A percentile compares a stretch with the other conserved stretches of the same genome.
Evolutionary conservation across 2,888 invertebrate species (phyloP).

Genomic region (Cotesia congregata): DNA sequence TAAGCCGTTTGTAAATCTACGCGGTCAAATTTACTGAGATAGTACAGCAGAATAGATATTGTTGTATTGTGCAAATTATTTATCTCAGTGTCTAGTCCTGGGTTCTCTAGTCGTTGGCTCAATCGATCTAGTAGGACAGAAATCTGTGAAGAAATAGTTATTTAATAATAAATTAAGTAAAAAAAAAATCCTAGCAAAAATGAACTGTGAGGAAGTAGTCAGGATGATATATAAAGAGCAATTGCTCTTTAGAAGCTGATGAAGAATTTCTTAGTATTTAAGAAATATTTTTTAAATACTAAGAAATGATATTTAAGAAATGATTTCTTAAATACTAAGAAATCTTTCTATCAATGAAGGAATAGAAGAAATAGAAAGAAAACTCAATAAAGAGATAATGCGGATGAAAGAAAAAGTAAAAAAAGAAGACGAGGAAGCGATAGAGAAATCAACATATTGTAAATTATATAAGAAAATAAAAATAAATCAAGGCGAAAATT

Average conservation of each 20-base stretch:
- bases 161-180: not conserved
- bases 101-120: conserved; percentile 65
- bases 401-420: not conserved
- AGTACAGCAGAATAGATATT: conserved; percentile 67
- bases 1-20: conserved; percentile 66
- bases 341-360: too few relatives aligned
- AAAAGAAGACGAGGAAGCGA: not conserved
- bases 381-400: not conserved
- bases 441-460: conserved; percentile 17
- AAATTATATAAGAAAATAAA: conserved; percentile 14
- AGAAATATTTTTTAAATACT: too few relatives aligned
- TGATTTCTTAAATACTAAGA: too few relatives aligned
- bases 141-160: conserved; percentile 54
- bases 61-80: conserved; percentile 69
- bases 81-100: conserved; percentile 63
- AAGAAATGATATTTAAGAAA: too few relatives aligned
- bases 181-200: not conserved
- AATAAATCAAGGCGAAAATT: not conserved
- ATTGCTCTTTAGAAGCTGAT: too few relatives aligned
- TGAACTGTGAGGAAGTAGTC: too few relatives aligned
- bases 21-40: conserved; percentile 67
- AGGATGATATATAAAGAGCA: not conserved
- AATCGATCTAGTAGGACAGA: conserved; percentile 62
- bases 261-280: too few relatives aligned
- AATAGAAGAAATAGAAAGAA: not conserved